A percentile compares a stretch with the other conserved stretches of the same genome.
Conservation (phyloP, 2,113 vertebrate genomes). For the Peromyscus californicus region DNA sequence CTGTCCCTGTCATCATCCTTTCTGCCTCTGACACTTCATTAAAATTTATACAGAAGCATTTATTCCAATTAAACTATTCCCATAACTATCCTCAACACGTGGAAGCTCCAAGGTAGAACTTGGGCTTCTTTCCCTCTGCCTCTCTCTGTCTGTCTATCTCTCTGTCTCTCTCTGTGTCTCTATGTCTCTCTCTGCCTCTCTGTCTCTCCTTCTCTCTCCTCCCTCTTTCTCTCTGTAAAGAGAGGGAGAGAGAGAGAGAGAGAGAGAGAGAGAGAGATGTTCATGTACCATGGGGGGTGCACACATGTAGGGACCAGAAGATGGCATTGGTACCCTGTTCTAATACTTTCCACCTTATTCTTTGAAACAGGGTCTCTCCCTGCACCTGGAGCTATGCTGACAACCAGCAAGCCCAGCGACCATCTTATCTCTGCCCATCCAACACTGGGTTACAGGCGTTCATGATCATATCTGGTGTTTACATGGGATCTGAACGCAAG, state of each 20-base stretch:
- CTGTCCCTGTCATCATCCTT: not conserved
- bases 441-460: not conserved
- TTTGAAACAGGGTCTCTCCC: not conserved
- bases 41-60: not conserved
- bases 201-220: not conserved
- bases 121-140: not conserved
- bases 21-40: not conserved
- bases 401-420: not conserved
- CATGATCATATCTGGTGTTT: not conserved
- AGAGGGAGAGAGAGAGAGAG: not conserved
- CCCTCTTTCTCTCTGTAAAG: too few species aligned
- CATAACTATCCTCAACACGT: not conserved
- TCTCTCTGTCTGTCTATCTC: not conserved
- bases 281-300: rapidly evolving
- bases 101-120: not conserved
- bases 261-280: not conserved
- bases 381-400: not conserved
- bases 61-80: not conserved
- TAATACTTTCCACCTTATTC: not conserved
- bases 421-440: not conserved
- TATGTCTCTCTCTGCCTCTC: not conserved
- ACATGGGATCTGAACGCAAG: not conserved
- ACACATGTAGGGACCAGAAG: not conserved
- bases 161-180: not conserved
- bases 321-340: not conserved